Base-by-base conservation (phyloP, 2,888 invertebrate genomes). In the Oeneis ivallda region DNA sequence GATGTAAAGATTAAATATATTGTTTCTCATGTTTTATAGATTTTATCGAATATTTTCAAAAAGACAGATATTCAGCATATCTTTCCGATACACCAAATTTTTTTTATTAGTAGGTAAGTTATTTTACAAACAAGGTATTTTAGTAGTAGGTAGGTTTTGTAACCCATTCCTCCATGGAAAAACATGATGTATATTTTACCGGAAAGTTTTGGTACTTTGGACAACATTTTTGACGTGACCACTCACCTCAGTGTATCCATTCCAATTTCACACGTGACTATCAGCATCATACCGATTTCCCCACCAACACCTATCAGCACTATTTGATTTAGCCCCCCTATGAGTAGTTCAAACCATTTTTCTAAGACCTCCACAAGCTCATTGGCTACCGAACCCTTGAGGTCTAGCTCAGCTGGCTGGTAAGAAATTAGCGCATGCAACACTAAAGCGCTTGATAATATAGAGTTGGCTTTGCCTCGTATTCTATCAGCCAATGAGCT, bases 391-490 rank as follows among this genome's bases (percentile, higher is more conserved):
- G 70, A 70, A 3, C 79, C 76, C 50, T 80, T 76, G 0, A 91
- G 71, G 2, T 64, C 73, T 9, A 89, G 58, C 53, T 77, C 78
- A 0, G 78, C 78, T 62, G 91, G 89, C 60, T 89, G 90, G 69
- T 91, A 89, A 0, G 86, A 82, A 10, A 91, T 72, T 0, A 92
- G 75, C 0, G 85, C 79, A 43, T 87, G 82, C 5, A 92, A 78
- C 56, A 90, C 86, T 78, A 88, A 80, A 76, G 86, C 84, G 78
- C 87, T 84, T 49, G 84, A 81, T 54, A 89, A 70, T 11, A 89
- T 75, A 1, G 75, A 79, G 53, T 79, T 82, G 0, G 81, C 75
- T 37, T 81, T 83, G 6, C 59, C 62, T 49, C 62, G 53, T 74
- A 86, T 79, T n/a, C 79, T 79, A 6, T 81, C 71, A 0, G 79